Evolutionary conservation across 2,113 vertebrate species (phyloP).

Genomic region (Sprattus sprattus): DNA sequence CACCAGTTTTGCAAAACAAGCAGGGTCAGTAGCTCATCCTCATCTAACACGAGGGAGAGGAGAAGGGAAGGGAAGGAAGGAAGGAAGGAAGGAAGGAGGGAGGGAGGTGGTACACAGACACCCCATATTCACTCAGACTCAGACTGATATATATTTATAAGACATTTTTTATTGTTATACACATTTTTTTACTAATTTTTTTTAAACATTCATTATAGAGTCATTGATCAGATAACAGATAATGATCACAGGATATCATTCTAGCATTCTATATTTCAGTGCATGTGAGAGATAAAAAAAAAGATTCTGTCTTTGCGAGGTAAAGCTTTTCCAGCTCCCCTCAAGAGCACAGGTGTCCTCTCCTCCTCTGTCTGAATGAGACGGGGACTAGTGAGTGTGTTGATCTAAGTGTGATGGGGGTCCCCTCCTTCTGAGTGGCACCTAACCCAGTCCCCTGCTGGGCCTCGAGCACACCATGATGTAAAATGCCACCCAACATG

Average conservation of each 20-base stretch:
- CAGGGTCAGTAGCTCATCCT: constrained; percentile 62
- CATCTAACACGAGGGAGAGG: constrained; percentile 17
- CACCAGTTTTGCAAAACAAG: constrained; percentile 70
- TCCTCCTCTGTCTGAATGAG: background rate
- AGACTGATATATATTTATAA: background rate
- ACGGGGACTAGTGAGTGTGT: background rate
- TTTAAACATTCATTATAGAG: too few species aligned
- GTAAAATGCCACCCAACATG: constrained; percentile 68
- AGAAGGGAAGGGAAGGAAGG: background rate
- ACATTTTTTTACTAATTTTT: background rate
- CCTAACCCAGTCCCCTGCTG: constrained; percentile 46
- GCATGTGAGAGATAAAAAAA: background rate
- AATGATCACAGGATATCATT: too few species aligned
- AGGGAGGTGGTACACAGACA: constrained; percentile 16
- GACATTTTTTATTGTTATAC: too few species aligned
- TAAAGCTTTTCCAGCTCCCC: background rate
- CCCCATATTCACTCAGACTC: background rate
- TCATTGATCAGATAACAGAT: too few species aligned
- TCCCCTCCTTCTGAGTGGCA: background rate
- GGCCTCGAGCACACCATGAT: constrained; percentile 70
- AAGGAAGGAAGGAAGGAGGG: background rate
- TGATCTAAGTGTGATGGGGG: background rate
- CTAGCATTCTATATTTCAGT: background rate
- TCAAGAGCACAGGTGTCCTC: background rate
- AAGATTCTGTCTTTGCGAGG: background rate